A percentile compares a stretch with the other conserved stretches of the same genome.
These are phyloP conservation scores for Rhipidura dahli DNA, from an alignment of 2,113 vertebrate genomes.

Conservation along the genomic window DNA sequence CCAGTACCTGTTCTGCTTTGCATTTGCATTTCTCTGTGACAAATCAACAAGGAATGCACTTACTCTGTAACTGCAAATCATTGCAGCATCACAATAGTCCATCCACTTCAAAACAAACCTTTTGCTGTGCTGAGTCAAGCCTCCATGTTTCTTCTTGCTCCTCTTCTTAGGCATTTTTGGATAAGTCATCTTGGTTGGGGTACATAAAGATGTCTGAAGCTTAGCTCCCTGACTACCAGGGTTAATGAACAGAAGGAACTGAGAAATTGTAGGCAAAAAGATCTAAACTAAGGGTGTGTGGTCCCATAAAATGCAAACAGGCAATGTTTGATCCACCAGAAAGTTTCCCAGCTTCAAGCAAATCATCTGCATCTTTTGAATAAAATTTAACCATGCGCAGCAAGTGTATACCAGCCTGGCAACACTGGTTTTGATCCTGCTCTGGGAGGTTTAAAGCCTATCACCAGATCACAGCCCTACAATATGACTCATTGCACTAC, in stretches of 20 bases:
- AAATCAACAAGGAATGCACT: background rate
- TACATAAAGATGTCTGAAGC: background rate
- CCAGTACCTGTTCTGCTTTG: background rate
- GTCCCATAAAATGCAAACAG: background rate
- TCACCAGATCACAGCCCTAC: background rate
- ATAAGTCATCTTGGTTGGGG: background rate
- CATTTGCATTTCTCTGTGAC: background rate
- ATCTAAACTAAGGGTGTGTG: background rate
- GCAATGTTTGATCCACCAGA: background rate
- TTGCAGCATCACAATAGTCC: background rate
- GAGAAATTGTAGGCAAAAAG: background rate
- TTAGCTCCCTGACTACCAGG: background rate
- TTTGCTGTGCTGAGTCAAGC: background rate
- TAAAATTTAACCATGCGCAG: background rate
- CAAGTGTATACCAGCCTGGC: background rate
- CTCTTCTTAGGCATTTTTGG: background rate
- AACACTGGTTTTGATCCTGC: background rate
- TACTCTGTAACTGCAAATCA: background rate
- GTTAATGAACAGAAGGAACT: background rate
- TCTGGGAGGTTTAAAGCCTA: background rate
- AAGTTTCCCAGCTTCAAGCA: background rate
- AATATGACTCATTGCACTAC: background rate
- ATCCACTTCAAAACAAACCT: background rate
- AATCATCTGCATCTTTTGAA: background rate
- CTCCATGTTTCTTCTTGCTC: background rate